These are phyloP conservation scores for Cataglyphis hispanica DNA, from an alignment of 1,140 invertebrate genomes.

Conservation along the genomic window DNA sequence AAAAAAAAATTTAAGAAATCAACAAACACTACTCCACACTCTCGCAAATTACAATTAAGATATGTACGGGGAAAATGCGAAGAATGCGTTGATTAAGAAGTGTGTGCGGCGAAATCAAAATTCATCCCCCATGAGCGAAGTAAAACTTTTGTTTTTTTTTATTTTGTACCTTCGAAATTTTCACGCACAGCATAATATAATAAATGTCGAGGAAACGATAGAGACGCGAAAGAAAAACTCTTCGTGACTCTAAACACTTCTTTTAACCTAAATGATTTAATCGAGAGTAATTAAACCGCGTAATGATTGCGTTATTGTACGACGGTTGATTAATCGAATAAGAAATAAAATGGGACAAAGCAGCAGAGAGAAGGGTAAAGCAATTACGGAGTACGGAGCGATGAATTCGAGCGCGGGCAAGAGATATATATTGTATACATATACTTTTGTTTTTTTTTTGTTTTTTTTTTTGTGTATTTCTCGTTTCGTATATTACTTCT, in stretches of 20 bases:
- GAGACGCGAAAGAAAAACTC: neutral
- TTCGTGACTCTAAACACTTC: too few relatives aligned
- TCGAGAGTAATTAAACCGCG: too few relatives aligned
- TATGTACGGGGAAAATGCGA: neutral
- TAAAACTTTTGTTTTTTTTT: conserved; percentile 21
- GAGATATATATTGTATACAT: conserved; percentile 33
- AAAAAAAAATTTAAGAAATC: conserved; percentile 71
- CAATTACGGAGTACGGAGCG: conserved; percentile 61
- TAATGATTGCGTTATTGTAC: too few relatives aligned
- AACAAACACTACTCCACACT: conserved; percentile 80
- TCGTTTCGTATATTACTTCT: conserved; percentile 71
- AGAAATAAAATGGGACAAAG: too few relatives aligned
- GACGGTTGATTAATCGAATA: too few relatives aligned
- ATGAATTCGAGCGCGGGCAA: conserved; percentile 61
- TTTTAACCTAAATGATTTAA: too few relatives aligned
- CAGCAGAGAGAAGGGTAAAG: conserved; percentile 49
- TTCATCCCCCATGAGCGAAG: neutral
- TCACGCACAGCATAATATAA: neutral
- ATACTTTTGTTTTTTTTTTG: conserved; percentile 74
- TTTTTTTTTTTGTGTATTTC: conserved; percentile 73
- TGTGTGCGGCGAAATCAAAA: neutral
- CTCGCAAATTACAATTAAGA: conserved; percentile 71
- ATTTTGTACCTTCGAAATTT: conserved; percentile 7
- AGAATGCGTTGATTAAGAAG: conserved; percentile 3
- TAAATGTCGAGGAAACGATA: neutral